Base-by-base conservation (phyloP, 1,140 invertebrate species). In the Drosophila tristis region DNA sequence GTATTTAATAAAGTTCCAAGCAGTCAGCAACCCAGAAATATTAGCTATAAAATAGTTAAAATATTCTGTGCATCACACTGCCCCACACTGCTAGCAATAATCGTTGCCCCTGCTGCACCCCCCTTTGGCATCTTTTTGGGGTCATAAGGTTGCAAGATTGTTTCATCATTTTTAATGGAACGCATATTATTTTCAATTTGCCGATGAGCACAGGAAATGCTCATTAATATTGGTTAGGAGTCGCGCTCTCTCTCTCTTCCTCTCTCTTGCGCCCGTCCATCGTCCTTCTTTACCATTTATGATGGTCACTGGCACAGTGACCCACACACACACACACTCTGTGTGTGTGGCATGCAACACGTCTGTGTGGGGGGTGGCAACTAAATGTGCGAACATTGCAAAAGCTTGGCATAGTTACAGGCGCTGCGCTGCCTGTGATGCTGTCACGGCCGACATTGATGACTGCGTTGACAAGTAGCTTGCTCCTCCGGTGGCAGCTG, bases 401-500 rank as follows among this genome's bases (percentile, higher is more conserved):
- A 62, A 80, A 85, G 80, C 80, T 80, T 85, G 64, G 64, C 72
- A 89, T 84, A 73, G 66, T 86, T 87, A 78, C 74, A 73, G 84
- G 84, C 79, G 71, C 35, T 55, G 53, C 4, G 35, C 13, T 39
- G 35, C 35, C 35, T 5, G 35, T 78, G 75, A 68, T 68, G 75
- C 80, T 74, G 72, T 75, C 85, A 81, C 72, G 84, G 35, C 70
- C 72, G 79, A 84, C 84, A 87, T 87, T 87, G 84, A 87, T 89
- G 84, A 87, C 84, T 87, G 72, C 84, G 72, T 89, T 87, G 84
- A 87, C 84, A 87, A 87, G 84, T 87, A 79, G 71, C 71, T 49
- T 44, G 43, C 70, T 43, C 35, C 20, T 11, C 48, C 26, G 13
- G 35, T 43, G 67, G 54, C 64, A 57, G 64, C 74, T 57, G 74